Percentiles rank a stretch among this genome's conserved stretches.
phyloP scores from a whole-genome alignment of 2,888 invertebrate genomes.

The Linyphia triangularis region DNA sequence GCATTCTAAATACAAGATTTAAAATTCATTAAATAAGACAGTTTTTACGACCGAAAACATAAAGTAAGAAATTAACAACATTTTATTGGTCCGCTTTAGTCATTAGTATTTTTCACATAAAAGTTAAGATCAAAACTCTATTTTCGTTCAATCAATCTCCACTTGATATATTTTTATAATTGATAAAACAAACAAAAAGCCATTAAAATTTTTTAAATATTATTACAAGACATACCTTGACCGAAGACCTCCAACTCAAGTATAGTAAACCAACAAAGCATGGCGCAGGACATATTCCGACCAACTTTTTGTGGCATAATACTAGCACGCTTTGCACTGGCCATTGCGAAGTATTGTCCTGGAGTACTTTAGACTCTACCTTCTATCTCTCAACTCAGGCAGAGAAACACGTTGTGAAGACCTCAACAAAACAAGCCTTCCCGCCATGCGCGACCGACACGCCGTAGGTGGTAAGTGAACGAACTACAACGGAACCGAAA shows the following conservation, averaged over 20 bases:
- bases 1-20: too few species aligned
- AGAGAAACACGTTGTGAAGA: constrained; percentile 50
- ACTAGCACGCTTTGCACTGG: constrained; percentile 7
- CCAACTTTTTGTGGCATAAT: constrained; percentile 43
- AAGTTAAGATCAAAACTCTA: too few species aligned
- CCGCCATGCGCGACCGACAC: constrained; percentile 50
- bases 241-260: constrained; percentile 48
- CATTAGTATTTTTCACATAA: too few species aligned
- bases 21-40: too few species aligned
- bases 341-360: constrained; percentile 3
- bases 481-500: constrained; percentile 9
- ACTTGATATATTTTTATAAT: too few species aligned
- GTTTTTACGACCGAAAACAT: too few species aligned
- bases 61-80: too few species aligned
- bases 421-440: constrained; percentile 48
- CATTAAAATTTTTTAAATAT: too few species aligned
- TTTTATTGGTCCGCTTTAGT: too few species aligned
- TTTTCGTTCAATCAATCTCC: too few species aligned
- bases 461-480: constrained; percentile 17
- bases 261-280: constrained; percentile 64
- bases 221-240: constrained; percentile 40
- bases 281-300: constrained; percentile 49
- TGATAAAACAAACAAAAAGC: too few species aligned
- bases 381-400: constrained; percentile 54
- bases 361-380: constrained; percentile 1